These are phyloP conservation scores for Hydriomena furcata DNA, from an alignment of 2,888 invertebrate species.

Conservation along the genomic window DNA sequence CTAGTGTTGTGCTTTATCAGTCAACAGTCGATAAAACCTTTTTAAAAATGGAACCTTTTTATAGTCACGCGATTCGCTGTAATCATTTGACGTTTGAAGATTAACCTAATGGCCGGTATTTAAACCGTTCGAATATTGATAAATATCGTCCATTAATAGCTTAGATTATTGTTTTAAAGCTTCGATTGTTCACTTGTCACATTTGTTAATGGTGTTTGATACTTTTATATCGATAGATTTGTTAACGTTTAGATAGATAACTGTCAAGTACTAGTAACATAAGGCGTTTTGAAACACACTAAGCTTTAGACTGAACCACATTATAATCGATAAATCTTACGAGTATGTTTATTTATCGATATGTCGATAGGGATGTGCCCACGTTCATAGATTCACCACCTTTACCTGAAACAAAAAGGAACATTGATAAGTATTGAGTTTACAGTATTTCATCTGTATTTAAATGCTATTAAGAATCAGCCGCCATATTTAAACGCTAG, in stretches of 20 bases:
- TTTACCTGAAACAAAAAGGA: constrained; percentile 60
- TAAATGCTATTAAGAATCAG: constrained; percentile 42
- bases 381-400: background rate
- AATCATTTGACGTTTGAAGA: constrained; percentile 72
- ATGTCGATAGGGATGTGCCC: background rate
- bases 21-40: constrained; percentile 66
- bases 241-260: no score
- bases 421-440: constrained; percentile 25
- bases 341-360: background rate
- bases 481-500: constrained; percentile 62
- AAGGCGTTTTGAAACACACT: no score
- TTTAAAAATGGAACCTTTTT: constrained; percentile 76
- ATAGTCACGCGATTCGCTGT: constrained; percentile 68
- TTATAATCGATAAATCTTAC: no score
- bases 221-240: constrained; percentile 16
- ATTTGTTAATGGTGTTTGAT: constrained; percentile 44
- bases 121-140: constrained; percentile 70
- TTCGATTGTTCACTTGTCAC: constrained; percentile 56
- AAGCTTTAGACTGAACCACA: no score
- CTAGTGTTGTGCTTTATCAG: constrained; percentile 30
- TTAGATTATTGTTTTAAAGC: constrained; percentile 48
- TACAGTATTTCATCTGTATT: constrained; percentile 28
- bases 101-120: constrained; percentile 63
- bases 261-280: no score
- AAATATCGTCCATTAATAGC: constrained; percentile 65